Evolutionary conservation across 2,113 vertebrate genomes (phyloP).

Genomic region (Myiopsitta monachus): DNA sequence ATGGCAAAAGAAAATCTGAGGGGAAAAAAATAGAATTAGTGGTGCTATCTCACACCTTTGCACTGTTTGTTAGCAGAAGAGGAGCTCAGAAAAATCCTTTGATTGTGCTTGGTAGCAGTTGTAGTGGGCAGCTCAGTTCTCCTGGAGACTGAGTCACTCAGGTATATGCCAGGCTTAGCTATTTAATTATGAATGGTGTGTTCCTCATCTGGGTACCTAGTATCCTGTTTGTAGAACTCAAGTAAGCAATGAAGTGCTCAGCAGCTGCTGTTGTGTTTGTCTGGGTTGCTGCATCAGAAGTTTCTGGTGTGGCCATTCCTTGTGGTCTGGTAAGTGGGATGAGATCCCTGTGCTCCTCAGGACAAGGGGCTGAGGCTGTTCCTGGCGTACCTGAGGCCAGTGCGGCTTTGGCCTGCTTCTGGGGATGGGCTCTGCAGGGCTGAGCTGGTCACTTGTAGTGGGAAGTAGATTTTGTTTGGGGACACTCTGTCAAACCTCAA

Average conservation of each 20-base stretch:
- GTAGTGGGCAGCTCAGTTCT: background rate
- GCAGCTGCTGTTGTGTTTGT: background rate
- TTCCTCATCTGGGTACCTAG: background rate
- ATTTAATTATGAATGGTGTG: background rate
- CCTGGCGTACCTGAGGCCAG: background rate
- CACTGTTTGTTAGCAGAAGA: background rate
- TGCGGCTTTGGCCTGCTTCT: background rate
- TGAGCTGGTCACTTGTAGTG: background rate
- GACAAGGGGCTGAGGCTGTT: background rate
- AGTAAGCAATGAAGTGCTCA: background rate
- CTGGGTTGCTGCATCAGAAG: background rate
- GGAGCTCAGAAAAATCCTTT: background rate
- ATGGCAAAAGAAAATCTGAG: background rate
- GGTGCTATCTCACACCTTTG: background rate
- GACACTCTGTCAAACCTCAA: background rate
- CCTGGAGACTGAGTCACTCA: background rate
- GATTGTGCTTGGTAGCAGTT: background rate
- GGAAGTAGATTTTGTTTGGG: background rate
- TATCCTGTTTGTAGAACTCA: background rate
- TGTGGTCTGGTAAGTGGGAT: rapidly evolving
- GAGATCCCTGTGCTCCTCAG: rapidly evolving
- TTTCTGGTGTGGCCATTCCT: background rate
- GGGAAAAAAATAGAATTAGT: background rate
- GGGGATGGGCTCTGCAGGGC: rapidly evolving
- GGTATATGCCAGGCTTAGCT: background rate